phyloP scores from a whole-genome alignment of 2,113 vertebrate species.

The Hemichromis elongatus region DNA sequence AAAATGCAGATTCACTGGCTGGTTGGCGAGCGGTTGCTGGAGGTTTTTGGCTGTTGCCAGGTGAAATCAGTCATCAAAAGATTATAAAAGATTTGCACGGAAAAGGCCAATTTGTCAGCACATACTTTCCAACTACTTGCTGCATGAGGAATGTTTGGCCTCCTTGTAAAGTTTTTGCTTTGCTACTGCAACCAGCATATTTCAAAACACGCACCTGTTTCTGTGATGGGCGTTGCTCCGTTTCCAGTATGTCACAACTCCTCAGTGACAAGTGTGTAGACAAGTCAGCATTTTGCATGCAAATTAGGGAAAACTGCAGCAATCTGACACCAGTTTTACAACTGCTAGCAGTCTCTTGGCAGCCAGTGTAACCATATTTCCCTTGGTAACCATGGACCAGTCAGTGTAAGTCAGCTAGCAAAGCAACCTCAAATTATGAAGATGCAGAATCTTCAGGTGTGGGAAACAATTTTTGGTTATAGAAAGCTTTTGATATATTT shows the following conservation, averaged over 20 bases:
- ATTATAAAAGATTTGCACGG: background rate
- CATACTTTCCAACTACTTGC: background rate
- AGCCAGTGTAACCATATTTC: background rate
- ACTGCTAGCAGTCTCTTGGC: background rate
- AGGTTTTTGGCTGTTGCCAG: background rate
- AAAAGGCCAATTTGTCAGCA: background rate
- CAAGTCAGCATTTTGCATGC: background rate
- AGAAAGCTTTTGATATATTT: background rate
- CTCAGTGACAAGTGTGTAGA: background rate
- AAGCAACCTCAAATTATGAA: background rate
- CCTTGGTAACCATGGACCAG: background rate
- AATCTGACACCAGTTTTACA: background rate
- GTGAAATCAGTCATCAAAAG: background rate
- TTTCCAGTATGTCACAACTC: background rate
- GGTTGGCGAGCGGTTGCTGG: background rate
- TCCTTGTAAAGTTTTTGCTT: background rate
- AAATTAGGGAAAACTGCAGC: background rate
- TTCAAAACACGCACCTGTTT: background rate
- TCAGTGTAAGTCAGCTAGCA: background rate
- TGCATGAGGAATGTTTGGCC: background rate
- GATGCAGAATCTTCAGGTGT: background rate
- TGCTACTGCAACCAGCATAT: background rate
- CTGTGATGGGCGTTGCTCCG: background rate
- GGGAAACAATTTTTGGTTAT: background rate
- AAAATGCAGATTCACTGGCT: background rate